Evolutionary conservation across 1,140 invertebrate species (phyloP).

Genomic region (Lucilia cuprina): DNA sequence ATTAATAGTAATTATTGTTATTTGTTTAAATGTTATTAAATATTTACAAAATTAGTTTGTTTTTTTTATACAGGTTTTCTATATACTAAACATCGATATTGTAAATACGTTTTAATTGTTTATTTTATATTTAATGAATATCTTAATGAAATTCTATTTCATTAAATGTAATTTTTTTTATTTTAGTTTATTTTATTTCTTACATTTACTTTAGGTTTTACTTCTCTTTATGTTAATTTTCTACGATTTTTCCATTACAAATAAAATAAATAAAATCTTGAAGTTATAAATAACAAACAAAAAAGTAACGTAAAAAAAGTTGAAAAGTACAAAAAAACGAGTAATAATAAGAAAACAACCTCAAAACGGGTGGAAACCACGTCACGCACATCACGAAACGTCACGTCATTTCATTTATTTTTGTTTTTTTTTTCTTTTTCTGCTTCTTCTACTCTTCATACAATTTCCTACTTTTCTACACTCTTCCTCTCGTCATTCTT

Average conservation of each 20-base stretch:
- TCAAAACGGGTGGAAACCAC: conserved; percentile 27
- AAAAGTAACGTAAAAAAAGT: not conserved
- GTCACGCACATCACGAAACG: conserved; percentile 33
- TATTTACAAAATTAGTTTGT: not conserved
- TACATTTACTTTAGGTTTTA: not conserved
- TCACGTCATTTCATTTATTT: conserved; percentile 24
- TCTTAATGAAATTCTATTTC: conserved; percentile 23
- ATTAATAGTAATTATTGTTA: no score
- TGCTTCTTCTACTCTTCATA: not conserved
- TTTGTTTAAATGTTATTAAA: not conserved
- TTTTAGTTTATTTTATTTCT: conserved; percentile 10
- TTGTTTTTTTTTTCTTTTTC: not conserved
- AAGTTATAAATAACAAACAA: conserved; percentile 22
- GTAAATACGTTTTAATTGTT: not conserved
- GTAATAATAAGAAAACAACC: conserved; percentile 1
- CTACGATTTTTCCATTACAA: conserved; percentile 14
- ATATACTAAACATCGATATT: not conserved
- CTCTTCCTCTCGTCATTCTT: not conserved
- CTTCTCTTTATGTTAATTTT: not conserved
- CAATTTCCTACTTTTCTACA: not conserved
- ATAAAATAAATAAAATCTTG: conserved; percentile 19
- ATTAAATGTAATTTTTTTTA: not conserved
- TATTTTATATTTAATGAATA: not conserved
- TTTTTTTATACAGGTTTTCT: no score
- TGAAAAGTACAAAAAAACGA: not conserved